Percentiles rank a stretch among this genome's conserved stretches.
These are phyloP conservation scores for Tricholauxania praeusta DNA, from an alignment of 2,888 invertebrate species.

Conservation along the genomic window DNA sequence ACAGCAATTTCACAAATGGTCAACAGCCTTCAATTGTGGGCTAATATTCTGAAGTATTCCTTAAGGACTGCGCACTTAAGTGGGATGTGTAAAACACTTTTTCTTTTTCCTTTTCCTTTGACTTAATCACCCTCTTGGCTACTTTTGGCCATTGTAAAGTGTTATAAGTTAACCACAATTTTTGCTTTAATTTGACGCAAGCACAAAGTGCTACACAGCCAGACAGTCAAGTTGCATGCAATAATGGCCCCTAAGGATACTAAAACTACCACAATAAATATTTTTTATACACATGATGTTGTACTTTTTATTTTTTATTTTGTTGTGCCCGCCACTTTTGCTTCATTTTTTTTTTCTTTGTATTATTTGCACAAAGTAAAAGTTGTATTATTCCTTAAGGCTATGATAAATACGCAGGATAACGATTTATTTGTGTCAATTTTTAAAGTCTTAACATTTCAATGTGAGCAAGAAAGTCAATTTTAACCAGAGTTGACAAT, in stretches of 20 bases:
- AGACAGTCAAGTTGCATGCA: no score
- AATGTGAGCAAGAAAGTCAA: not conserved
- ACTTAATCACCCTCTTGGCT: slow-evolving; percentile 15
- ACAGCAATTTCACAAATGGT: no score
- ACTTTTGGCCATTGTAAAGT: slow-evolving; percentile 29
- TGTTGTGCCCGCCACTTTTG: not conserved
- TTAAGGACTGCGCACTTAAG: slow-evolving; percentile 20
- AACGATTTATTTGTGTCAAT: slow-evolving; percentile 53
- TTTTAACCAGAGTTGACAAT: not conserved
- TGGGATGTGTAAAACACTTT: slow-evolving; percentile 14
- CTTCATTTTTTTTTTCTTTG: not conserved
- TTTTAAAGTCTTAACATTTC: slow-evolving; percentile 30
- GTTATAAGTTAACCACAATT: slow-evolving; percentile 35
- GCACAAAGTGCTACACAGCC: not conserved
- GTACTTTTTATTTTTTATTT: slow-evolving; percentile 8
- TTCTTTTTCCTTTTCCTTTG: not conserved
- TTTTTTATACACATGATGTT: slow-evolving; percentile 26
- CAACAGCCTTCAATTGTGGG: slow-evolving; percentile 5
- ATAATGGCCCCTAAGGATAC: not conserved
- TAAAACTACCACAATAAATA: slow-evolving; percentile 16
- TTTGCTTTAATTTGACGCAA: slow-evolving; percentile 31
- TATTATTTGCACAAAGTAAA: slow-evolving; percentile 21
- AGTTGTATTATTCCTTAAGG: slow-evolving; percentile 39
- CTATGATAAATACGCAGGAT: slow-evolving; percentile 50
- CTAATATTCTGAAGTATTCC: slow-evolving; percentile 14